These are phyloP conservation scores for Caenorhabditis parvicauda DNA, from an alignment of 2,888 invertebrate genomes.

Conservation along the genomic window DNA sequence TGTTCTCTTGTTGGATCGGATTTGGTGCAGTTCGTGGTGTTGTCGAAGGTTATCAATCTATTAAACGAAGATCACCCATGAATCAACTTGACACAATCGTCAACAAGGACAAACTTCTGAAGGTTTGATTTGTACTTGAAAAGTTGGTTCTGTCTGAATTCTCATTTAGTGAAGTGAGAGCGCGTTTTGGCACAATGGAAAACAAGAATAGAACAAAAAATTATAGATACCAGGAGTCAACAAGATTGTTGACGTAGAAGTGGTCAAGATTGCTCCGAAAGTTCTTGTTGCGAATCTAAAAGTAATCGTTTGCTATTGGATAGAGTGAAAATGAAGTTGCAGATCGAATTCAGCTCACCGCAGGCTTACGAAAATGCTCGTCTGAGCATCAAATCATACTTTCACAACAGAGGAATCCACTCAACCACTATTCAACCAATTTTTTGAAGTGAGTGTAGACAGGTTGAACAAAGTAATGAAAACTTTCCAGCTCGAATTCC, in stretches of 20 bases:
- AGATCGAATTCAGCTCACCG: slow-evolving; percentile 64
- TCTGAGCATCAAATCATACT: slow-evolving; percentile 64
- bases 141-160: too few relatives aligned
- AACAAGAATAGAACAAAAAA: not conserved
- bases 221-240: slow-evolving; percentile 65
- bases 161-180: too few relatives aligned
- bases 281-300: slow-evolving; percentile 63
- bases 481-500: slow-evolving; percentile 14
- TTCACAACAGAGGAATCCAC: slow-evolving; percentile 67
- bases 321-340: slow-evolving; percentile 25
- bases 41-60: slow-evolving; percentile 87
- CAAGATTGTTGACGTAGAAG: slow-evolving; percentile 66
- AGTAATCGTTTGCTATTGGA: slow-evolving; percentile 62
- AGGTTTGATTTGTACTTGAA: too few relatives aligned
- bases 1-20: slow-evolving; percentile 33
- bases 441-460: slow-evolving; percentile 43
- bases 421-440: slow-evolving; percentile 68
- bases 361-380: slow-evolving; percentile 65
- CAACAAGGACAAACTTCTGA: slow-evolving; percentile 45
- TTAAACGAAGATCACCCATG: slow-evolving; percentile 97
- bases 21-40: slow-evolving; percentile 65
- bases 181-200: slow-evolving; percentile 5
- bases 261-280: slow-evolving; percentile 29
- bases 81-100: slow-evolving; percentile 74
- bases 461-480: not conserved